Percentiles rank a stretch among this genome's conserved stretches.
Conservation (phyloP, 37 sponge, comb jelly and placozoan genomes). For the Hexactinellida sp. region DNA sequence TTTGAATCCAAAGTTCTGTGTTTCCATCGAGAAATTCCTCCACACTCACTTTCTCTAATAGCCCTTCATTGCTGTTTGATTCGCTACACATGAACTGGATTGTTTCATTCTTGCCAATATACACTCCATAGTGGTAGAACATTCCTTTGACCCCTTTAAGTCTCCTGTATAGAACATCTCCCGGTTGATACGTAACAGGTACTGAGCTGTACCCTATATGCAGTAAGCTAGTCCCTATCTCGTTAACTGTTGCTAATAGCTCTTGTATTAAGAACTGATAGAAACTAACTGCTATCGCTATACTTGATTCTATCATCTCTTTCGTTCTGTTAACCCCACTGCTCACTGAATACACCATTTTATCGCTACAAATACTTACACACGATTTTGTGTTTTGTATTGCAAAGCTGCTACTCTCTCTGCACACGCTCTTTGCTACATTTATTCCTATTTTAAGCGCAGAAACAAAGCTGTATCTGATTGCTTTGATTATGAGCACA, state of each 20-base stretch:
- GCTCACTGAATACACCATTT: neutral
- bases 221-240: neutral
- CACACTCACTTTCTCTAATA: constrained; percentile 1
- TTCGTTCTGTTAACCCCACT: neutral
- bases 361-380: neutral
- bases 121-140: constrained; percentile 13
- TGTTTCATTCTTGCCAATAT: neutral
- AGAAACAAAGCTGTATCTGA: neutral
- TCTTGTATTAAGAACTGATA: neutral
- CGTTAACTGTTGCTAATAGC: neutral
- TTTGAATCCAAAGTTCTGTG: neutral
- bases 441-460: neutral
- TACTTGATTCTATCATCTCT: neutral
- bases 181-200: neutral
- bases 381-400: neutral
- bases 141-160: neutral
- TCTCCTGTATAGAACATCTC: neutral
- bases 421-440: neutral
- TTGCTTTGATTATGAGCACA: neutral
- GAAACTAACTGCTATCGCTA: neutral
- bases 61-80: neutral
- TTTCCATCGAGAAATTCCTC: neutral
- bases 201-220: neutral
- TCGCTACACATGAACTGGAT: neutral
- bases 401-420: neutral